Conservation (phyloP, 2,113 vertebrate species). For the Prochilodus magdalenae region DNA sequence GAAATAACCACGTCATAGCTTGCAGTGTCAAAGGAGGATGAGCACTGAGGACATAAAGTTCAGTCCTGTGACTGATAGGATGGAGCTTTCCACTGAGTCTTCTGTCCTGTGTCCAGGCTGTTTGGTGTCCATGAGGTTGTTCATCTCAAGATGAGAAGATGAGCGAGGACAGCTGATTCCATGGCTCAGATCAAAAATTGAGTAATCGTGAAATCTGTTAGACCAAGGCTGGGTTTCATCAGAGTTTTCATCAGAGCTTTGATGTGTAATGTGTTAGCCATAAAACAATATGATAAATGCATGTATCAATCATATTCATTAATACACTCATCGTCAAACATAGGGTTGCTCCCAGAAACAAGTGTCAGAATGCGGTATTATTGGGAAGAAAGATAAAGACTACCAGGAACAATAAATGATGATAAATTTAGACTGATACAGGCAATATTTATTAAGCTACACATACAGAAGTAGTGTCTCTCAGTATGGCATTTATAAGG, state of each 20-base stretch:
- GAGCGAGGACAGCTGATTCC: background rate
- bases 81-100: background rate
- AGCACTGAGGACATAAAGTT: background rate
- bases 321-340: too few relatives aligned
- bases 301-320: background rate
- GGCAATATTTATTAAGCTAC: too few relatives aligned
- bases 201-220: background rate
- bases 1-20: background rate
- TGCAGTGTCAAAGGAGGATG: too few relatives aligned
- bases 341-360: too few relatives aligned
- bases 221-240: too few relatives aligned
- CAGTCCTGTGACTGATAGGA: background rate
- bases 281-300: background rate
- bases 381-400: too few relatives aligned
- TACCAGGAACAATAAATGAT: too few relatives aligned
- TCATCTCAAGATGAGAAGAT: background rate
- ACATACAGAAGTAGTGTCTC: too few relatives aligned
- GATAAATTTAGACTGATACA: too few relatives aligned
- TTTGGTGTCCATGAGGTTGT: background rate
- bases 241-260: background rate
- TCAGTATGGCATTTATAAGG: too few relatives aligned
- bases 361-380: background rate
- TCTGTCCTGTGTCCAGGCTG: too few relatives aligned
- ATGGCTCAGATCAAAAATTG: background rate
- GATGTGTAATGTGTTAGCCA: background rate